Percentiles rank a stretch among this genome's conserved stretches.
These are phyloP conservation scores for Drosophila bocqueti DNA, from an alignment of 1,140 invertebrate genomes.

Conservation along the genomic window DNA sequence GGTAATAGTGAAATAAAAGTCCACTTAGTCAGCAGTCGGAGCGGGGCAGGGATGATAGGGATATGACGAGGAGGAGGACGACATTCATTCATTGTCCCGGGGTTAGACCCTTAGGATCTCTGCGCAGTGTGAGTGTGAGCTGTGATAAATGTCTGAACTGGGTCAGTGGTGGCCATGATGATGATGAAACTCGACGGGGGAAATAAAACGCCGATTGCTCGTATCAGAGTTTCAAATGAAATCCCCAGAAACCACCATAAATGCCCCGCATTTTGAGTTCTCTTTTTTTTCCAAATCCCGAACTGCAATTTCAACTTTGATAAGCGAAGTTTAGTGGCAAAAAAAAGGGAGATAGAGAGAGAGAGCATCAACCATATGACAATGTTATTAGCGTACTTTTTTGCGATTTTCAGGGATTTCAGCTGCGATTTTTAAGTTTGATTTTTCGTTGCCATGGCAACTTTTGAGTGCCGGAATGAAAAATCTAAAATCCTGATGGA, in stretches of 20 bases:
- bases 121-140: constrained; percentile 3
- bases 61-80: constrained; percentile 8
- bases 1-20: constrained; percentile 69
- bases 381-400: constrained; percentile 52
- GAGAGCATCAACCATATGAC: constrained; percentile 27
- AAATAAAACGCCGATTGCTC: constrained; percentile 54
- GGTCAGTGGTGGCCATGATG: constrained; percentile 54
- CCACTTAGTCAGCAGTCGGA: constrained; percentile 47
- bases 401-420: constrained; percentile 31
- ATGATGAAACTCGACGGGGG: constrained; percentile 44
- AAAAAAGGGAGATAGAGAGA: not conserved
- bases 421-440: not conserved
- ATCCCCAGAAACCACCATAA: constrained; percentile 25
- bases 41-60: not conserved
- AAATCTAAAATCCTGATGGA: constrained; percentile 17
- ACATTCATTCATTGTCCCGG: constrained; percentile 24
- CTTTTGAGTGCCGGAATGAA: constrained; percentile 17
- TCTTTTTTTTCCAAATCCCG: constrained; percentile 34
- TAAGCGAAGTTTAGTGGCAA: constrained; percentile 53
- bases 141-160: constrained; percentile 69
- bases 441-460: constrained; percentile 23
- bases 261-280: constrained; percentile 48
- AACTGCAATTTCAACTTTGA: constrained; percentile 72
- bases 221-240: constrained; percentile 50
- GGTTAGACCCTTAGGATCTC: constrained; percentile 33